Conservation (phyloP, 2,113 vertebrate genomes). For the Bubo bubo region DNA sequence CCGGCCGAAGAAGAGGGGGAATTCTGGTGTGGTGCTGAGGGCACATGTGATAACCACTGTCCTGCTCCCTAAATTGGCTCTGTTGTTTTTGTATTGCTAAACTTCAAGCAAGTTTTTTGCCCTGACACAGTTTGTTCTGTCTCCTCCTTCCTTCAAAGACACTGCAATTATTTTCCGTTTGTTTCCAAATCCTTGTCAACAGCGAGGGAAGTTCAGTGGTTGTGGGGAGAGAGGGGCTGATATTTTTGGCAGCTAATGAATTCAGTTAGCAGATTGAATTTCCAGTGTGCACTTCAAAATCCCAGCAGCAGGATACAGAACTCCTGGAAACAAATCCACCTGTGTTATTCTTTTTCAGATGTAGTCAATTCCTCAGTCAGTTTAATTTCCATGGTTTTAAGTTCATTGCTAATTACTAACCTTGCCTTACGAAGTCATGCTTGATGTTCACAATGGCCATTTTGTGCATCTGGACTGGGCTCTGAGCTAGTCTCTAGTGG, state of each 20-base stretch:
- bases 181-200: constrained; percentile 50
- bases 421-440: constrained; percentile 60
- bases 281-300: constrained; percentile 37
- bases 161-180: constrained; percentile 39
- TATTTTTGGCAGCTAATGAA: constrained; percentile 45
- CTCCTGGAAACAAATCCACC: constrained; percentile 26
- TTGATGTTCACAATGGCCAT: constrained; percentile 66
- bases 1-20: constrained; percentile 83
- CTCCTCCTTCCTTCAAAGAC: constrained; percentile 34
- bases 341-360: not conserved
- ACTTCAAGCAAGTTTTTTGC: not conserved
- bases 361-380: not conserved
- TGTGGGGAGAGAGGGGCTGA: not conserved
- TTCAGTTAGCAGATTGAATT: constrained; percentile 50
- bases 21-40: not conserved
- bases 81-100: constrained; percentile 65
- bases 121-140: not conserved
- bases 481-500: not conserved
- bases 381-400: not conserved
- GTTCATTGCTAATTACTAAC: not conserved
- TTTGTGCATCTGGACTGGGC: not conserved
- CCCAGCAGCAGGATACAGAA: not conserved
- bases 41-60: not conserved
- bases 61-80: constrained; percentile 55
- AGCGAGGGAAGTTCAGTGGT: constrained; percentile 33